These are phyloP conservation scores for Ageneiosus marmoratus DNA, from an alignment of 2,113 vertebrate species.

Conservation along the genomic window DNA sequence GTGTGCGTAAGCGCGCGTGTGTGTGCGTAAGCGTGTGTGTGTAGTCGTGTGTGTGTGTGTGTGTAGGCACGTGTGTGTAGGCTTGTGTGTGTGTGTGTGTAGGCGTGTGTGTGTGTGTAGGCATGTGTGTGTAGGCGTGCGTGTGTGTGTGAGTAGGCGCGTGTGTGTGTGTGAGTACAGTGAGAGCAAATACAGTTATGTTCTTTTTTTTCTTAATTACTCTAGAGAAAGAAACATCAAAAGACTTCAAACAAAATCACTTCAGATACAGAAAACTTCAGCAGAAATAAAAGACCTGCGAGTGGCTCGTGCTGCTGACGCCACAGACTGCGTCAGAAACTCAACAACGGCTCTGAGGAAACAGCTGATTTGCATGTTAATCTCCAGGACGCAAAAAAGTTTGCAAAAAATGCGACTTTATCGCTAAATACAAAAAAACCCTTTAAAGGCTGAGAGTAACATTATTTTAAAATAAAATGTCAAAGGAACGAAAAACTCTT, in stretches of 20 bases:
- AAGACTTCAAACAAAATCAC: neutral
- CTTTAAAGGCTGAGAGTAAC: neutral
- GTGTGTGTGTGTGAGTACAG: conserved; percentile 41
- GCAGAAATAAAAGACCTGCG: no score
- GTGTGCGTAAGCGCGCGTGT: no score
- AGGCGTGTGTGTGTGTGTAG: no score
- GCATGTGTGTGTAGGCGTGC: no score
- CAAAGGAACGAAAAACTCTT: neutral
- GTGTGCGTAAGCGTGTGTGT: no score
- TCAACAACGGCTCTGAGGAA: neutral
- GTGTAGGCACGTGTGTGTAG: no score
- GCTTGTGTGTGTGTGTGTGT: no score
- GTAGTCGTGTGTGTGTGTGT: no score
- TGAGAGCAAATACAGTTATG: conserved; percentile 48
- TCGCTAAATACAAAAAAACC: neutral
- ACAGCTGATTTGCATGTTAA: neutral
- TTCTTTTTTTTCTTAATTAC: neutral
- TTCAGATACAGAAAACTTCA: neutral
- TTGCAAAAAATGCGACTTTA: neutral
- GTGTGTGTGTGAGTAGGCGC: no score
- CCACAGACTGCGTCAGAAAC: neutral
- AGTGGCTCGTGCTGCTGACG: no score
- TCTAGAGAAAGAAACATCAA: neutral
- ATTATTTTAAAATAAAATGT: neutral
- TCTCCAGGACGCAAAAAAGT: neutral